Percentiles rank a stretch among this genome's conserved stretches.
Conservation (phyloP, 1,140 invertebrate genomes). For the Yoshiicerus persimilis region DNA sequence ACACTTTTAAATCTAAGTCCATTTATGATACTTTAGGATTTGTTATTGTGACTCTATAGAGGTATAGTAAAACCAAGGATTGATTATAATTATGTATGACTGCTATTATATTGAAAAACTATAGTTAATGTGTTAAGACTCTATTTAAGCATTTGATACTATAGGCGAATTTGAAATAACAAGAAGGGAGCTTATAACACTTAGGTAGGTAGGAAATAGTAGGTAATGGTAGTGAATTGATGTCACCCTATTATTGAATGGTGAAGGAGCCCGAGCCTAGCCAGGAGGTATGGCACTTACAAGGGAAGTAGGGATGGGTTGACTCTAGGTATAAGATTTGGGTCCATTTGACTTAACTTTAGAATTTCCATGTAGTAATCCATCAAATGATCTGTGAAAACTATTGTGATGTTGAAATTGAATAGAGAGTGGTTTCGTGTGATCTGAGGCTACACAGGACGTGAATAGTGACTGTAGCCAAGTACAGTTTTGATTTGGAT, state of each 20-base stretch:
- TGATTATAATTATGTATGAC: no score
- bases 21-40: no score
- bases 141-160: no score
- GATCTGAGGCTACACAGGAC: neutral
- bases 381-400: constrained; percentile 20
- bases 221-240: neutral
- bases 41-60: no score
- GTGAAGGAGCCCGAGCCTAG: neutral
- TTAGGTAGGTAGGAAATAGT: neutral
- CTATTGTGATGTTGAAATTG: neutral
- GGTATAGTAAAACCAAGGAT: no score
- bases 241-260: neutral
- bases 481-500: neutral
- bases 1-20: no score
- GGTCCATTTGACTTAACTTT: neutral
- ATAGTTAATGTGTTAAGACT: no score
- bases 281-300: neutral
- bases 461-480: neutral
- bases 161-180: no score
- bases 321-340: neutral
- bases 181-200: neutral
- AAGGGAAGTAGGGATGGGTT: neutral
- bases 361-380: neutral
- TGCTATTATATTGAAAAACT: no score
- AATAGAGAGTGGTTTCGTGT: neutral